A percentile compares a stretch with the other conserved stretches of the same genome.
These are phyloP conservation scores for Echiichthys vipera DNA, from an alignment of 2,797 vertebrate genomes.

Conservation along the genomic window DNA sequence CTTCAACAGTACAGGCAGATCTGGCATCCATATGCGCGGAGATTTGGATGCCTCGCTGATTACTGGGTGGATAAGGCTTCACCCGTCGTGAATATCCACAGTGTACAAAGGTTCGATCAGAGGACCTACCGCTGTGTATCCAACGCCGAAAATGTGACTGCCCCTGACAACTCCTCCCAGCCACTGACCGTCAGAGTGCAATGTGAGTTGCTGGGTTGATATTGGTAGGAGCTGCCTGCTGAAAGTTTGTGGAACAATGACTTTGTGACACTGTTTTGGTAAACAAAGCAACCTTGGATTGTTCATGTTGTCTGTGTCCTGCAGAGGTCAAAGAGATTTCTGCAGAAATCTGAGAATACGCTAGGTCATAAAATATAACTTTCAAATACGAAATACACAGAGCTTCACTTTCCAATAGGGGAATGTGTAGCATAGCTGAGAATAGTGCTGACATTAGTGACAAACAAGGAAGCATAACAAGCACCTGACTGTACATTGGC, in stretches of 20 bases:
- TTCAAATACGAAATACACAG: conserved; percentile 5
- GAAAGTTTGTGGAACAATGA: conserved; percentile 29
- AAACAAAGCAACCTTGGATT: conserved; percentile 16
- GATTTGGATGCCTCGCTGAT: too few relatives aligned
- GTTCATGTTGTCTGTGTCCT: not conserved
- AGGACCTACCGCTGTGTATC: conserved; percentile 84
- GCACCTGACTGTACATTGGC: conserved; percentile 4
- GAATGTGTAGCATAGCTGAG: not conserved
- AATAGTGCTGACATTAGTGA: not conserved
- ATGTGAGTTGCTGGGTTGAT: conserved; percentile 80
- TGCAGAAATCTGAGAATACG: conserved; percentile 4
- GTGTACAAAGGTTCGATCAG: conserved; percentile 21
- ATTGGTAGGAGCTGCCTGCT: not conserved
- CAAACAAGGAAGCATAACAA: conserved; percentile 11
- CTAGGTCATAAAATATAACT: not conserved
- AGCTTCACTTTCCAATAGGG: conserved; percentile 9
- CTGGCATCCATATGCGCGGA: conserved; percentile 51
- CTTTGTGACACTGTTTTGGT: conserved; percentile 2
- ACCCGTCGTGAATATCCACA: too few relatives aligned
- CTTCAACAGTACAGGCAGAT: conserved; percentile 20
- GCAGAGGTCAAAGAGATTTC: conserved; percentile 16
- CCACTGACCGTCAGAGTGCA: conserved; percentile 77
- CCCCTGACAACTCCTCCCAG: conserved; percentile 64
- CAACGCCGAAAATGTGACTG: conserved; percentile 46
- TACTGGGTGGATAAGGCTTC: too few relatives aligned